Conservation (phyloP, 2,888 invertebrate species). For the Electrophaes corylata region DNA sequence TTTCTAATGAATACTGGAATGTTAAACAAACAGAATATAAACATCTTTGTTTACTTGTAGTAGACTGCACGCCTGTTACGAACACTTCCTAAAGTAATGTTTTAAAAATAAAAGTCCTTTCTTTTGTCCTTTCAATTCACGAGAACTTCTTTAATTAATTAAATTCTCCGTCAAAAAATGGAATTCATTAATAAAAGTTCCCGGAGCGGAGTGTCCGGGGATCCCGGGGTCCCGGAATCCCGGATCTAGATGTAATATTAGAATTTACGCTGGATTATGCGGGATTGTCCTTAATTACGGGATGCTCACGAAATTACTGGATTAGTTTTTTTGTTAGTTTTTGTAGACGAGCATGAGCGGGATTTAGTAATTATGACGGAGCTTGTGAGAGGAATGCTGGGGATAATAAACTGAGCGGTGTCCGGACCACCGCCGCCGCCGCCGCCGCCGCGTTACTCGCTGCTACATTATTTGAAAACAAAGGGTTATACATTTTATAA, state of each 20-base stretch:
- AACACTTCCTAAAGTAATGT: conserved; percentile 16
- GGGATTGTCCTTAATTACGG: conserved; percentile 66
- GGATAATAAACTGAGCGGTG: background rate
- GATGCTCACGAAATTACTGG: conserved; percentile 52
- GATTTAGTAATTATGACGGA: conserved; percentile 19
- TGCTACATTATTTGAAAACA: background rate
- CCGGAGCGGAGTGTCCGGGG: conserved; percentile 40
- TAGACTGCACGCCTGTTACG: background rate
- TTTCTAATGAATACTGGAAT: conserved; percentile 16
- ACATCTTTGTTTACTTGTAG: conserved; percentile 4
- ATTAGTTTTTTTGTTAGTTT: conserved; percentile 46
- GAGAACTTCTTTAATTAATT: conserved; percentile 56
- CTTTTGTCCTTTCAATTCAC: conserved; percentile 33
- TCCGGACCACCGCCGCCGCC: background rate
- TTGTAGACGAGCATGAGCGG: conserved; percentile 13
- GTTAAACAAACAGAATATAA: conserved; percentile 27
- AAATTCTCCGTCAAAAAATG: conserved; percentile 64
- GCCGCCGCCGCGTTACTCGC: background rate
- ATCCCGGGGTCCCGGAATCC: conserved; percentile 38
- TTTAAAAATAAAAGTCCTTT: conserved; percentile 27
- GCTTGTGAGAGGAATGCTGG: conserved; percentile 8
- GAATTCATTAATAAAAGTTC: conserved; percentile 63
- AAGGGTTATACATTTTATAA: background rate
- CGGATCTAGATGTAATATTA: conserved; percentile 61
- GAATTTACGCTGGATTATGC: conserved; percentile 67